phyloP scores from a whole-genome alignment of 2,113 vertebrate genomes.

The Hippopotamus amphibius region DNA sequence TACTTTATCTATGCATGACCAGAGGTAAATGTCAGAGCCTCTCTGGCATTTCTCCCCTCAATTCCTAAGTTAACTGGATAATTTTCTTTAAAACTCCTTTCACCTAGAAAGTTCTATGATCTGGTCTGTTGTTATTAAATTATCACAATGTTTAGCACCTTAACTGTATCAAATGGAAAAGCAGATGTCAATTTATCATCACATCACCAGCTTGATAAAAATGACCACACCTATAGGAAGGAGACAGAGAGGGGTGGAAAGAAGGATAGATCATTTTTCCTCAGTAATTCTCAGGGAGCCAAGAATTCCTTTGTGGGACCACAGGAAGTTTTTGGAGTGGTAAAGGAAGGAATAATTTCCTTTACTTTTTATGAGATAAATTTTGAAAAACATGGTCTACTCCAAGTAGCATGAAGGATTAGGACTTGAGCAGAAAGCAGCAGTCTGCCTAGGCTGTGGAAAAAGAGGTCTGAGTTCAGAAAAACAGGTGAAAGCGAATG shows the following conservation, averaged over 20 bases:
- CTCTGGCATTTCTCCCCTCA: background rate
- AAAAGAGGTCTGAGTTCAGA: background rate
- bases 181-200: background rate
- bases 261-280: background rate
- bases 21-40: background rate
- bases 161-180: slow-evolving; percentile 31
- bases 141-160: background rate
- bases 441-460: background rate
- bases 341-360: background rate
- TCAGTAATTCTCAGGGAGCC: background rate
- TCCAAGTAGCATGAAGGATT: background rate
- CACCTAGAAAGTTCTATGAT: background rate
- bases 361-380: background rate
- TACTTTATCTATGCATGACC: background rate
- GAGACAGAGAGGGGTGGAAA: background rate
- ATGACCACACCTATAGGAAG: background rate
- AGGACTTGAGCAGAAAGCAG: background rate
- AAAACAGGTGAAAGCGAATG: background rate
- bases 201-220: background rate
- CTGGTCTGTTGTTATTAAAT: slow-evolving; percentile 1
- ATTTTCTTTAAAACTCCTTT: background rate
- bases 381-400: background rate
- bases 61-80: background rate
- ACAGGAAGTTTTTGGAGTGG: background rate
- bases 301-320: background rate